Evolutionary conservation across 1,140 invertebrate species (phyloP).

Genomic region (Stegodyphus mimosarum): DNA sequence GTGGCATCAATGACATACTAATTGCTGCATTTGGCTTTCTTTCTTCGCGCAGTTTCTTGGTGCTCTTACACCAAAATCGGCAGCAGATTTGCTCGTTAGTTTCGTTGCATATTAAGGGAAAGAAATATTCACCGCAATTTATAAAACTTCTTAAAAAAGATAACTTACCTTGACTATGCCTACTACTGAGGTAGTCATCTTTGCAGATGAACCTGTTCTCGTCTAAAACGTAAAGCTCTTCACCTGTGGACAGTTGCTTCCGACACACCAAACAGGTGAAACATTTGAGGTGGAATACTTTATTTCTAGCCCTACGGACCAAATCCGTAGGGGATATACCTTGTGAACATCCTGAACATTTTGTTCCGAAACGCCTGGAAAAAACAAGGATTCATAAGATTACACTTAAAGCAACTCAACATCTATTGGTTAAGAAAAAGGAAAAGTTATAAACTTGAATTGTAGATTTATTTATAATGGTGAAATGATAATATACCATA

Average conservation of each 20-base stretch:
- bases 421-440: too few species aligned
- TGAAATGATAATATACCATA: too few species aligned
- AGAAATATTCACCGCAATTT: too few species aligned
- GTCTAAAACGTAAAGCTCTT: constrained; percentile 96
- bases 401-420: background rate
- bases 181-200: constrained; percentile 93
- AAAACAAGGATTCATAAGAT: background rate
- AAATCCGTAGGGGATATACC: constrained; percentile 96
- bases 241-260: constrained; percentile 95
- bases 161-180: constrained; percentile 68
- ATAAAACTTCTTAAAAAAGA: too few species aligned
- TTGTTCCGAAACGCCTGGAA: constrained; percentile 92
- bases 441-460: too few species aligned
- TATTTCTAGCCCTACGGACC: constrained; percentile 93
- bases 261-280: constrained; percentile 97
- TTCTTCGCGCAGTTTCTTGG: too few species aligned
- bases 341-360: constrained; percentile 95
- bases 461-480: too few species aligned
- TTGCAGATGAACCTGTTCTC: constrained; percentile 99
- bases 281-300: constrained; percentile 98
- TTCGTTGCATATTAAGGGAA: too few species aligned
- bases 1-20: too few species aligned
- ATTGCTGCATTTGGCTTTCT: too few species aligned
- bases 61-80: too few species aligned
- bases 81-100: too few species aligned